Base-by-base conservation (phyloP, 92 coral and sea anemone species). In the Palythoa heliodiscus region DNA sequence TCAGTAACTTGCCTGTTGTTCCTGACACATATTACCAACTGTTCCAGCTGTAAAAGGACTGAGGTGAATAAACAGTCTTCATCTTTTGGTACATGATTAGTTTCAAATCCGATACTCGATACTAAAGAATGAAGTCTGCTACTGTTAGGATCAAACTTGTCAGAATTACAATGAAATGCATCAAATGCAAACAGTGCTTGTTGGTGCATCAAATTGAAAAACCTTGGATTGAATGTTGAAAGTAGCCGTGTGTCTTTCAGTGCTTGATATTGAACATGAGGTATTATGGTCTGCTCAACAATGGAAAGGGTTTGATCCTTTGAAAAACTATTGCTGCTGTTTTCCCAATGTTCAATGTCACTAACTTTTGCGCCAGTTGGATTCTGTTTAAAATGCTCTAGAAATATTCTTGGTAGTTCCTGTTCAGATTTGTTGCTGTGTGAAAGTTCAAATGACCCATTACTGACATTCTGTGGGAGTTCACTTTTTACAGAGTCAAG, bases 51-150 rank as follows among this genome's bases (percentile, higher is more conserved):
- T n/a, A n/a, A n/a, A n/a, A n/a, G n/a, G n/a, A 88, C 66, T 40
- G 91, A 85, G 50, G 91, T 75, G 64, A 88, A 88, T 48, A 83
- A 77, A 50, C 90, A 87, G 52, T 82, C 91, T 83, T 88, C 91
- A 76, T 88, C 88, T 67, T 84, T 88, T 86, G 76, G 89, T 52
- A 86, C 82, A n/a, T 52, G 43, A 60, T 66, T 2, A 83, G 74
- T 66, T 63, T 85, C 52, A 76, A 88, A 88, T 66, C 88, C 91
- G 35, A 85, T 64, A 13, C 83, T 73, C 4, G 88, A 47, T 48
- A 78, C 43, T 39, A 88, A 47, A 43, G 75, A 60, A 48, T 76
- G 61, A 37, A 83, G 70, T 75, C 57, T 86, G 68, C 50, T 77
- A 52, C 67, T 63, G 22, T 83, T 83, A 22, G n/a, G 84, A 77